Conservation (phyloP, 2,113 vertebrate species). For the Tenebrosternarchus preto region DNA sequence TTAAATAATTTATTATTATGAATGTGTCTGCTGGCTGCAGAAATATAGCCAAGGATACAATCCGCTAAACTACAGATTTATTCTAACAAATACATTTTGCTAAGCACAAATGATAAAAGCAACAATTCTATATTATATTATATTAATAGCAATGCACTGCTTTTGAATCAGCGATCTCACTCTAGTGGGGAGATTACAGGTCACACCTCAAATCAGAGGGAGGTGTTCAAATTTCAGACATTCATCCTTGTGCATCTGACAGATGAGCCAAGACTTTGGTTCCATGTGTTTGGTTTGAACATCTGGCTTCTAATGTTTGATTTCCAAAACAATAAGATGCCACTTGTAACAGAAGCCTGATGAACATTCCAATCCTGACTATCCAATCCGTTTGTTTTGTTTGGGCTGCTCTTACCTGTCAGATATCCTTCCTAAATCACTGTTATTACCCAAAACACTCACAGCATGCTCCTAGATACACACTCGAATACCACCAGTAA, state of each 20-base stretch:
- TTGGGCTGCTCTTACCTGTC: neutral
- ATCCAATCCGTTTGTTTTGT: neutral
- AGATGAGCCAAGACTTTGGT: neutral
- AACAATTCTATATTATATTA: neutral
- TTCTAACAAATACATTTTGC: constrained; percentile 9
- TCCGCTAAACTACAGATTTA: neutral
- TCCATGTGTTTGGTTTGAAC: neutral
- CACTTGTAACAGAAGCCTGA: neutral
- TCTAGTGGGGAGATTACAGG: neutral
- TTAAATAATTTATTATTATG: constrained; percentile 2
- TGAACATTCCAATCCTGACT: neutral
- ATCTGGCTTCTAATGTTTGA: neutral
- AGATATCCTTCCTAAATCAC: neutral
- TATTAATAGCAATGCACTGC: neutral
- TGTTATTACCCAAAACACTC: neutral
- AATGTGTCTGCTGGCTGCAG: neutral
- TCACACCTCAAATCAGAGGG: neutral
- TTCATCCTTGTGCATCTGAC: neutral
- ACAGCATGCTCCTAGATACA: neutral
- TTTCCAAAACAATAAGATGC: neutral
- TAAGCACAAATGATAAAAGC: constrained; percentile 12
- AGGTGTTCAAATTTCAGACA: neutral
- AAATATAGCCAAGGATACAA: neutral
- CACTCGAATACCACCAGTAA: neutral
- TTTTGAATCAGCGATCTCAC: neutral